Evolutionary conservation across 1,140 invertebrate species (phyloP), one percentile per base, ranked within the genome.

Genomic region (Drosophila erecta): DNA sequence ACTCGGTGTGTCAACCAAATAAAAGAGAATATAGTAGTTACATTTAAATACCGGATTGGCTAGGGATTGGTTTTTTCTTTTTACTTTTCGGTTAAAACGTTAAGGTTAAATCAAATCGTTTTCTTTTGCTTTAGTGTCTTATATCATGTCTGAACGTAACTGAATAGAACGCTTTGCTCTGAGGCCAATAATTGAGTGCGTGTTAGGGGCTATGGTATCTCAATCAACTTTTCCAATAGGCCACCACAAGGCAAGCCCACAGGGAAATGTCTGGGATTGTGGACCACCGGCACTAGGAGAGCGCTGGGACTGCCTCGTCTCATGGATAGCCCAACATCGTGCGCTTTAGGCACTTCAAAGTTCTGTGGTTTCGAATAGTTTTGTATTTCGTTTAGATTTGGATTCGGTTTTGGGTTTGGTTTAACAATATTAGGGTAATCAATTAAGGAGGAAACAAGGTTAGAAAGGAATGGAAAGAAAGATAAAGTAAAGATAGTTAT

Each of bases 301-400:
- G 75, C 61, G 85, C 58, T 80, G 81, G 79, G 37, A 83, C 74
- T 56, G 72, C 76, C 69, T 80, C 51, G 51, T 78, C 76, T 86
- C 76, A 72, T 85, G 58, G 90, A 89, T 91, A 91, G 76, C 90
- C 90, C 78, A 91, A 77, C 90, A 91, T 91, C 38, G 87, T 87
- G 78, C 90, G 86, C 70, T 90, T 91, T 75, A 91, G 71, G 79
- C 76, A 76, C 58, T 90, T 91, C 41, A 91, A 89, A 72, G 90
- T 91, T 86, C 90, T 91, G 83, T 69, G 69, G 65, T 76, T 75
- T 54, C 55, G 37, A 67, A 30, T 65, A 38, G 30, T 30, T 30
- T 30, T 62, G 24, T 56, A 40, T 66, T 56, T 43, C 55, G 35
- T 54, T 53, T 38, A 12, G 11, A 38, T 38, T 38, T 14, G 37